Evolutionary conservation across 2,888 invertebrate genomes (phyloP).

Genomic region (Lasioglossum marginatum): DNA sequence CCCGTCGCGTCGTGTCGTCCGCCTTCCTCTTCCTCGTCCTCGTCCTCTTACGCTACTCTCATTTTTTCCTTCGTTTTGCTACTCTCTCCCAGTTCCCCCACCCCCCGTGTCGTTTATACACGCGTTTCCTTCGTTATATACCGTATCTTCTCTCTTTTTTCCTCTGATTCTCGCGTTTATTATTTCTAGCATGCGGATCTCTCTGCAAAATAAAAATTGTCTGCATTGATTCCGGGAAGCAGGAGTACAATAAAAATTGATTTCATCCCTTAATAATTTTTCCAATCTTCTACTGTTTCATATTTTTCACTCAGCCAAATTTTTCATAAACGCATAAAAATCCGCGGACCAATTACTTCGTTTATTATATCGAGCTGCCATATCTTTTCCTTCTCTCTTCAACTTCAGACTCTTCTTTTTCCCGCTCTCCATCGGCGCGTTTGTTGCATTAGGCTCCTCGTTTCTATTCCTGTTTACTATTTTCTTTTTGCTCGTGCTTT

Average conservation of each 20-base stretch:
- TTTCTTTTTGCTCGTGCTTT: background rate
- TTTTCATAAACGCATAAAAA: no score
- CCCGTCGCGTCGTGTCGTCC: background rate
- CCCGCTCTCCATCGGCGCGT: background rate
- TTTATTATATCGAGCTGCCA: background rate
- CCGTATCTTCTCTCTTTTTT: background rate
- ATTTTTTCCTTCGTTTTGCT: conserved; percentile 42
- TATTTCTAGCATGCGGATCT: no score
- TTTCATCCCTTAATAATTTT: no score
- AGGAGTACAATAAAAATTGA: no score
- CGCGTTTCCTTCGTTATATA: background rate
- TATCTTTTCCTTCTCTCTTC: no score
- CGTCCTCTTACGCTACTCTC: conserved; percentile 54
- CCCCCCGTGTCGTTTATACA: background rate
- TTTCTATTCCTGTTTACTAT: background rate
- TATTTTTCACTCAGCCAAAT: no score
- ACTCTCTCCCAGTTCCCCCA: conserved; percentile 2
- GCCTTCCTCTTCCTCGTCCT: conserved; percentile 13
- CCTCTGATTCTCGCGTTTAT: background rate
- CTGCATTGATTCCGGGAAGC: no score
- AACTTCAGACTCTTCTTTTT: background rate
- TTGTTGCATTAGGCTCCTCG: background rate
- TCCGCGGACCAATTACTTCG: background rate
- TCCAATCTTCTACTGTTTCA: no score
- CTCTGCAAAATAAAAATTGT: no score